These are phyloP conservation scores for Lacanobia wlatinum DNA, from an alignment of 2,888 invertebrate species.

Conservation along the genomic window DNA sequence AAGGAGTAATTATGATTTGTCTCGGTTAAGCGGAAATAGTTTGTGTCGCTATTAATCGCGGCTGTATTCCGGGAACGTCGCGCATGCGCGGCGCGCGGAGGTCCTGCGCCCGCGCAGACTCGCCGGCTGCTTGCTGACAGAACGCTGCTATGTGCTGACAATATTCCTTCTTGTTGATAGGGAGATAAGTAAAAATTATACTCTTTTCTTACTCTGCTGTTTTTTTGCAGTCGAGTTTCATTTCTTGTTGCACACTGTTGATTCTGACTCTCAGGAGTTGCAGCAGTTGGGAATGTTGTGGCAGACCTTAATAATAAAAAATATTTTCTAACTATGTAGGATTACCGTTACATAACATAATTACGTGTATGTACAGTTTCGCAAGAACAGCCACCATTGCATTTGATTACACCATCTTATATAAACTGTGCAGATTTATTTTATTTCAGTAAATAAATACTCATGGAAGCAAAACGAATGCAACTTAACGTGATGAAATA, in stretches of 20 bases:
- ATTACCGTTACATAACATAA: constrained; percentile 48
- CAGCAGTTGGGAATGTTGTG: background rate
- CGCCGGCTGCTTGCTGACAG: constrained; percentile 62
- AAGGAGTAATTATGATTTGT: constrained; percentile 90
- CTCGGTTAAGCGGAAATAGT: constrained; percentile 90
- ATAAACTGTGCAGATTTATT: constrained; percentile 51
- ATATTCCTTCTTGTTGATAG: constrained; percentile 9
- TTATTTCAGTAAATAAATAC: constrained; percentile 44
- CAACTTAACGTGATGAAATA: constrained; percentile 48
- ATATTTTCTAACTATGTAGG: constrained; percentile 38
- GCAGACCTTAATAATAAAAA: background rate
- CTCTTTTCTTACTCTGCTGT: background rate
- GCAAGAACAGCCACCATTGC: constrained; percentile 39
- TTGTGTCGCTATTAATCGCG: constrained; percentile 88
- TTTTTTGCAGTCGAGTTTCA: background rate
- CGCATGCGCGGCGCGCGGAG: constrained; percentile 60
- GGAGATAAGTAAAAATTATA: background rate
- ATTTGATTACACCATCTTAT: constrained; percentile 51
- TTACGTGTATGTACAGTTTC: constrained; percentile 39
- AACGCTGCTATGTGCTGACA: constrained; percentile 44
- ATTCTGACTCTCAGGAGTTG: background rate
- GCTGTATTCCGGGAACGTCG: constrained; percentile 83
- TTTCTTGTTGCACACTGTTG: background rate
- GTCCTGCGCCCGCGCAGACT: constrained; percentile 70
- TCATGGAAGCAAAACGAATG: constrained; percentile 58